Evolutionary conservation across 35 echinoderm and acorn worm genomes (phyloP), one percentile per base, ranked within the genome.

Genomic region (Heliocidaris erythrogramma): DNA sequence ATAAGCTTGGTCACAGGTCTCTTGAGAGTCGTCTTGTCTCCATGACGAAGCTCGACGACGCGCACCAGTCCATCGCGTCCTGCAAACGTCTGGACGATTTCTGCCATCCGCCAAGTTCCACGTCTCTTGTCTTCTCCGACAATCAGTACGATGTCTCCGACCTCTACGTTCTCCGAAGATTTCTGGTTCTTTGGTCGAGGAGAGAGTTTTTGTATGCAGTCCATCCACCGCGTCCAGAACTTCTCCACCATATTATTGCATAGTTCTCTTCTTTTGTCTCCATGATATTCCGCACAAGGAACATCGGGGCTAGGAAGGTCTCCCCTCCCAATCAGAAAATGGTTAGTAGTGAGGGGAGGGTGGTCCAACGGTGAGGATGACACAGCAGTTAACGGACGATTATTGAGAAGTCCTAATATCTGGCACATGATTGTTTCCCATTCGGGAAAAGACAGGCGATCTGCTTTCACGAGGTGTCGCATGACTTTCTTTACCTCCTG

Each of bases 341-440:
- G 96, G 87, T 96, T 96, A 0, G 96, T 93, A 47, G 96, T 96
- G 49, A 96, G 30, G 9, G 96, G 96, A 71, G 94, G 96, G 31
- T 96, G 60, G 32, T 96, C 96, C 88, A 96, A 30, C 0, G 96
- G 97, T 59, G 97, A 98, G 31, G 94, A 98, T 24, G 97, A 98
- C 71, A 95, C 95, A 27, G 94, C 96, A 14, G 97, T 98, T 48
- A 98, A 92, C 18, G 95, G 95, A 94, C 97, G 89, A 59, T 87
- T 94, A 47, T 97, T 97, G 85, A 97, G 95, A 30, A 97, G 95
- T 49, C 90, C 97, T 9, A 95, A 97, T 90, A 97, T 97, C 85
- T 96, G 94, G n/a, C 97, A 97, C 88, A 97, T 94, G 17, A 97
- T 85, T 21, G 97, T 98, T 49, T 98, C 97, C 97, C 97, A 98